Base-by-base conservation (phyloP, 2,888 invertebrate species). In the Thyatira batis region DNA sequence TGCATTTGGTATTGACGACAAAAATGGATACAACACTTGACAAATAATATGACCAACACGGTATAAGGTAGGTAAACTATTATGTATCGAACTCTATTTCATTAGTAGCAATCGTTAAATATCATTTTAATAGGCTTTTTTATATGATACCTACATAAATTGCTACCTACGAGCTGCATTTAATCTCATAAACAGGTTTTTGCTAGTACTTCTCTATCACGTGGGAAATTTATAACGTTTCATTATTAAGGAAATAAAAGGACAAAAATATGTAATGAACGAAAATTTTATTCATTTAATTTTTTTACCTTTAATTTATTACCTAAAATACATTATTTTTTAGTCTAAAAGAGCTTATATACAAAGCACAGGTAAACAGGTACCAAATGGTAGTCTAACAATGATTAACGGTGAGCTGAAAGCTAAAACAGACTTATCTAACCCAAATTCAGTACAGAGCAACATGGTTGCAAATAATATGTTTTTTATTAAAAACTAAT, bases 381-480 rank as follows among this genome's bases (percentile, higher is more conserved):
- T 53, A 64, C 57, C 53, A 63, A 72, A 73, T 78, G 76, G 75
- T 81, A 58, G 54, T 55, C 52, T 52, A 67, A 49, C 53, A 45
- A 63, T 58, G 80, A 69, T 73, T 62, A 72, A 76, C 71, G 72
- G 71, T 73, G 73, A 75, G 71, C 66, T 76, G 69, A 58, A 57
- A 65, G 56, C 62, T 67, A 67, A 60, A 69, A 75, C 67, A 77
- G 62, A 76, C 67, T 69, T 76, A 67, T 60, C 55, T 65, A 65
- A 66, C 58, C 69, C 67, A 73, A 74, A 55, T 73, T 79, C 73
- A 78, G 78, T 78, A 71, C 72, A 67, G 51, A 68, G 82, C 85
- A 86, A 89, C 85, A 85, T 78, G 59, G 85, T 87, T 87, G 84
- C 85, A 65, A 69, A 77, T 66, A 72, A 76, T 65, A 62, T 69